Conservation (phyloP, 2,888 invertebrate species). For the Tenthredo mesomela region DNA sequence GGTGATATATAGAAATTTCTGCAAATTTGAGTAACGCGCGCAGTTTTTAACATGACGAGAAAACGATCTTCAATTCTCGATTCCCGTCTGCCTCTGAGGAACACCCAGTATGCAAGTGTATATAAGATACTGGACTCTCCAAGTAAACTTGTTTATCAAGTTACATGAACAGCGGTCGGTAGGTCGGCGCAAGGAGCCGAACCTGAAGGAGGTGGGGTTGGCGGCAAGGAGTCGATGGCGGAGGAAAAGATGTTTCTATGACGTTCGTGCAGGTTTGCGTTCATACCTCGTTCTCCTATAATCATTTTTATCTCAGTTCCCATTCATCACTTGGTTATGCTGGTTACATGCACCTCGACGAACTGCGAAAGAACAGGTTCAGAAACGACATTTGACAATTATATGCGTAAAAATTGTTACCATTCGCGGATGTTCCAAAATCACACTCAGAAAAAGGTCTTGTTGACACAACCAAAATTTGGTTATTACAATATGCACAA, state of each 20-base stretch:
- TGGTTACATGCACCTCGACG: neutral
- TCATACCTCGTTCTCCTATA: neutral
- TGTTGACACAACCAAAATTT: too few species aligned
- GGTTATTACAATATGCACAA: too few species aligned
- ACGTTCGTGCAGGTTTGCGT: constrained; percentile 49
- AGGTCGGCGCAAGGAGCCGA: constrained; percentile 56
- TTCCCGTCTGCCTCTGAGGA: constrained; percentile 45
- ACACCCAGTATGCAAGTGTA: constrained; percentile 65
- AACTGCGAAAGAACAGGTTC: neutral
- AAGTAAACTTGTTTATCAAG: constrained; percentile 69
- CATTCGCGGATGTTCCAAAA: neutral
- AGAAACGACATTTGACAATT: neutral
- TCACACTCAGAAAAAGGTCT: too few species aligned
- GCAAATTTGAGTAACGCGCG: neutral
- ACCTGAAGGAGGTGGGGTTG: constrained; percentile 51
- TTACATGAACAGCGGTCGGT: constrained; percentile 62
- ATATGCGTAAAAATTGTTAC: neutral
- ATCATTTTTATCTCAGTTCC: neutral
- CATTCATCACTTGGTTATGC: neutral
- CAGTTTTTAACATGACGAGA: constrained; percentile 2
- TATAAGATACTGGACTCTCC: constrained; percentile 65
- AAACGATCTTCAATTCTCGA: constrained; percentile 15
- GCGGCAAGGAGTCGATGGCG: constrained; percentile 45
- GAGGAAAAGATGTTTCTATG: constrained; percentile 53
- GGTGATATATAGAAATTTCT: neutral